These are phyloP conservation scores for Trigoniulus corallinus DNA, from an alignment of 1,140 invertebrate species.

Conservation along the genomic window DNA sequence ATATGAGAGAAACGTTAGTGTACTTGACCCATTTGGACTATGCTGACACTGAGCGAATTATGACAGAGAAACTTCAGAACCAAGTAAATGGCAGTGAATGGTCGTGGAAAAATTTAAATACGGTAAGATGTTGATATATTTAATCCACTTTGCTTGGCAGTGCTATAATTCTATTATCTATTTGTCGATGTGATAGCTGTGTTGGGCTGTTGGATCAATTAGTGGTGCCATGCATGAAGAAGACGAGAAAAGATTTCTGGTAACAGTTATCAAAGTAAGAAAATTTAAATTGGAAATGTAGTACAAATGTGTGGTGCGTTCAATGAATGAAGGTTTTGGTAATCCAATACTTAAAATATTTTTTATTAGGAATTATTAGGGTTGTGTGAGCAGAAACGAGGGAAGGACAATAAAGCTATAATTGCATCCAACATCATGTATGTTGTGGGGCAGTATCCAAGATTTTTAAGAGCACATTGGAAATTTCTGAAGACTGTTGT, in stretches of 20 bases:
- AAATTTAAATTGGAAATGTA: no score
- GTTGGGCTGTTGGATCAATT: conserved; percentile 99
- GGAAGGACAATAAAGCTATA: conserved; percentile 99
- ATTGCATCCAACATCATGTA: conserved; percentile 99
- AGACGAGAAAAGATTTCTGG: conserved; percentile 97
- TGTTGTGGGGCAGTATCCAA: conserved; percentile 98
- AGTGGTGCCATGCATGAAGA: conserved; percentile 98
- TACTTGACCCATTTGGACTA: conserved; percentile 98
- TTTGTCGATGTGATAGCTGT: conserved; percentile 45
- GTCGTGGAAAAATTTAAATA: conserved; percentile 99
- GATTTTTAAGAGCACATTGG: conserved; percentile 98
- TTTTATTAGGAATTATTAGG: conserved; percentile 64
- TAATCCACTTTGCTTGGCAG: neutral
- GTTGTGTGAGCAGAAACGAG: conserved; percentile 97
- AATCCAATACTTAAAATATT: conserved; percentile 5
- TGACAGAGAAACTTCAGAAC: conserved; percentile 97
- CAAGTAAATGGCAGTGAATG: conserved; percentile 98
- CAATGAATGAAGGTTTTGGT: no score
- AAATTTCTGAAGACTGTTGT: conserved; percentile 99
- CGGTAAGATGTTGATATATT: conserved; percentile 31
- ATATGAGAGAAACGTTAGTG: conserved; percentile 97
- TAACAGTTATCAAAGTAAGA: conserved; percentile 83
- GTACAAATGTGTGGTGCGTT: no score
- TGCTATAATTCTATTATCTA: conserved; percentile 5
- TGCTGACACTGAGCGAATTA: conserved; percentile 91